These are phyloP conservation scores for Eudemis profundana DNA, from an alignment of 2,888 invertebrate genomes.

Conservation along the genomic window DNA sequence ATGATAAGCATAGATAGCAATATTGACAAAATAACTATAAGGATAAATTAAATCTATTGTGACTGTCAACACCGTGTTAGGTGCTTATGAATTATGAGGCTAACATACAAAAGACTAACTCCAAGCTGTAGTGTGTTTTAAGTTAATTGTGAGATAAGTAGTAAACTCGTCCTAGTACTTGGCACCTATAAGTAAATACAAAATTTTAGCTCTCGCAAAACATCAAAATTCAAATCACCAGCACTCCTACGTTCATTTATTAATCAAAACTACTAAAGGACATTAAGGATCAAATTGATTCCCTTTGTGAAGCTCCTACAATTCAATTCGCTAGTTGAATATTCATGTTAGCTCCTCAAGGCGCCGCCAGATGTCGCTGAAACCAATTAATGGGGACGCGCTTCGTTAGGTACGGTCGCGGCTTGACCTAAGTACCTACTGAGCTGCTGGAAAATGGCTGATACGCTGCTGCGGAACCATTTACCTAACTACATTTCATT, in stretches of 20 bases:
- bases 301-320: constrained; percentile 40
- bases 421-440: constrained; percentile 31
- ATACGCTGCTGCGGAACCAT: too few species aligned
- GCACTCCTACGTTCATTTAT: constrained; percentile 39
- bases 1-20: too few species aligned
- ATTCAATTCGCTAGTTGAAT: constrained; percentile 42
- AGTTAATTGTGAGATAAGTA: constrained; percentile 11
- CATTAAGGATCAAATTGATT: constrained; percentile 43
- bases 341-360: constrained; percentile 40
- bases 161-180: constrained; percentile 5
- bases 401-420: constrained; percentile 35
- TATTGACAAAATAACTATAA: background rate
- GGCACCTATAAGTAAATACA: too few species aligned
- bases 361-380: constrained; percentile 32
- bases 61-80: too few species aligned
- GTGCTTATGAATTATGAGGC: too few species aligned
- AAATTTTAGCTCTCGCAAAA: constrained; percentile 17
- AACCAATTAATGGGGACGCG: constrained; percentile 33
- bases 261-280: constrained; percentile 44
- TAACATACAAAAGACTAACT: too few species aligned
- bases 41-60: too few species aligned
- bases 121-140: background rate
- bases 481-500: too few species aligned
- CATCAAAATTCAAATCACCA: constrained; percentile 37
- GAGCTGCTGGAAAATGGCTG: background rate